phyloP scores from a whole-genome alignment of 2,797 vertebrate species.

The Typhlichthys subterraneus region DNA sequence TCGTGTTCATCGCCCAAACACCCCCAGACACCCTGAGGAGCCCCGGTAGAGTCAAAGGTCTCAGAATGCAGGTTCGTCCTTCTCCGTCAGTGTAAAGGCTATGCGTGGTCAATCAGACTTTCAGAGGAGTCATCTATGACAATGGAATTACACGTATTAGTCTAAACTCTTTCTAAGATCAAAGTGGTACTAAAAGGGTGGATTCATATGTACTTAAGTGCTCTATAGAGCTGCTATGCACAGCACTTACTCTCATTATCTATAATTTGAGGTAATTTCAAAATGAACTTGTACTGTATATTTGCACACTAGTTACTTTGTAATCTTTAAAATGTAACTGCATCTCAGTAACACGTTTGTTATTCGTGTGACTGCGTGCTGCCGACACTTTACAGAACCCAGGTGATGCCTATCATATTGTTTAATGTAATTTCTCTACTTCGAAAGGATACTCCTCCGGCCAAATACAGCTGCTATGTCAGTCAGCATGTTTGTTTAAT shows the following conservation, averaged over 20 bases:
- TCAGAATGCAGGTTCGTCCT: conserved; percentile 15
- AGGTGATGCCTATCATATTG: conserved; percentile 4
- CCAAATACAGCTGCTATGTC: conserved; percentile 31
- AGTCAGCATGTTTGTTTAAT: no score
- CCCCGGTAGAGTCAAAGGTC: conserved; percentile 21
- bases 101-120: conserved; percentile 1
- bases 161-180: conserved; percentile 10
- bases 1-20: conserved; percentile 95
- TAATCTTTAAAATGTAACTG: conserved; percentile 15
- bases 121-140: conserved; percentile 33
- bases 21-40: conserved; percentile 69
- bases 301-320: conserved; percentile 7
- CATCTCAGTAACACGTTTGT: conserved; percentile 11
- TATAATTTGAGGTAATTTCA: neutral
- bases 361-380: neutral
- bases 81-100: no score
- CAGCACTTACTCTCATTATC: conserved; percentile 29
- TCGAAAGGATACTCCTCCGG: conserved; percentile 15
- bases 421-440: no score
- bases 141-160: conserved; percentile 7
- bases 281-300: neutral
- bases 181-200: conserved; percentile 18
- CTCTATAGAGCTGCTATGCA: conserved; percentile 61
- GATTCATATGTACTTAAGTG: conserved; percentile 21
- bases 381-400: conserved; percentile 24